Evolutionary conservation across 2,888 invertebrate species (phyloP), one percentile per base, ranked within the genome.

Genomic region (Pediacus dermestoides): DNA sequence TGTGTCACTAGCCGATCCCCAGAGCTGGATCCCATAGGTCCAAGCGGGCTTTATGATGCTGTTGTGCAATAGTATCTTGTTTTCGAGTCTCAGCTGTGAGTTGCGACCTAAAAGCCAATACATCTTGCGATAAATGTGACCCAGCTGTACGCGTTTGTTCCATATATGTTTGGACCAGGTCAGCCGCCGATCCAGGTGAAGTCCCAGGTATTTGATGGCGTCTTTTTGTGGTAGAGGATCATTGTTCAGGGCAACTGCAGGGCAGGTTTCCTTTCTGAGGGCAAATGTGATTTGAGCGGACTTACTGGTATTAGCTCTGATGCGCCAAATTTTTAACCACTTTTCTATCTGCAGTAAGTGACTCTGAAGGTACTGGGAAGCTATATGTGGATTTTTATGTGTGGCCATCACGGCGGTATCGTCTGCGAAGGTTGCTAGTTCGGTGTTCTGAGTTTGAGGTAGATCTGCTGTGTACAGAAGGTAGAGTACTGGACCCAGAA

Each of bases 1-100:
- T 7, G n/a, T 16, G 4, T 31, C 13, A 7, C 31, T 31, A n/a
- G 31, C 31, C 10, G 4, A 31, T 4, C 31, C 31, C 31, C 31
- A 31, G 1, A 31, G 16, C 10, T 31, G 16, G 2, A 31, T 16
- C 8, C 27, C 3, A 9, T 14, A 31, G 6, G 7, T 16, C 31
- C 31, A 31, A 7, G 9, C 2, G 3, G 2, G 16, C 9, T 31
- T 31, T 1, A 31, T 4, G 8, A 31, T 31, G 4, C 10, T 6
- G 2, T 16, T 31, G 9, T 31, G 18, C 1, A 31, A 4, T 6
- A 31, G 31, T 12, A 8, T 4, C 13, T 6, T 30, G 8, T 18
- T 18, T 18, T 18, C 21, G 6, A 18, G 8, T 7, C 8, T 7
- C 8, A 18, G 8, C 8, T 18, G 6, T 18, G 21, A 18, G 6